A percentile compares a stretch with the other conserved stretches of the same genome.
Evolutionary conservation across 2,888 invertebrate genomes (phyloP).

Genomic region (Lithophane socia): DNA sequence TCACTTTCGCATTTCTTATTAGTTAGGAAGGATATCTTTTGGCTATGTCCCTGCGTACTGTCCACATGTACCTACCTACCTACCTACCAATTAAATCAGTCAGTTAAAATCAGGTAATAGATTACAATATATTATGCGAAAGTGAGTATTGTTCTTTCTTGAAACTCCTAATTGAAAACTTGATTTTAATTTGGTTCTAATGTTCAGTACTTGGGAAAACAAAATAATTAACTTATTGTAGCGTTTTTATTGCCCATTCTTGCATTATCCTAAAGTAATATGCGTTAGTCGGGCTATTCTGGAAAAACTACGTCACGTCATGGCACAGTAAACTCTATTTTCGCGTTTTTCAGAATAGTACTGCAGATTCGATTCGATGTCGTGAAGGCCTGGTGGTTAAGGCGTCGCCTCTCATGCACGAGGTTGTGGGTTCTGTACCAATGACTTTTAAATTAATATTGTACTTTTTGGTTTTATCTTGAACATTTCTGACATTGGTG

Average conservation of each 20-base stretch:
- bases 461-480: too few species aligned
- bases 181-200: conserved; percentile 10
- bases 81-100: neutral
- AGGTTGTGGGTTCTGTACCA: neutral
- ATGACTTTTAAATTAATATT: too few species aligned
- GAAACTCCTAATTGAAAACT: conserved; percentile 4
- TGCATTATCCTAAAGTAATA: neutral
- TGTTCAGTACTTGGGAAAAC: neutral
- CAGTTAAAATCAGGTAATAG: neutral
- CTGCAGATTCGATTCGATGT: too few species aligned
- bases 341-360: too few species aligned
- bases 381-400: neutral
- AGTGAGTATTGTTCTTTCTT: conserved; percentile 29
- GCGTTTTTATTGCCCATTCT: conserved; percentile 12
- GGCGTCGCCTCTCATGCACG: neutral
- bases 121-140: neutral
- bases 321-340: neutral
- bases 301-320: neutral
- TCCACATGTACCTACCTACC: neutral
- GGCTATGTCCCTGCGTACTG: neutral
- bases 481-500: too few species aligned
- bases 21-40: neutral
- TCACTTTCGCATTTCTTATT: too few species aligned
- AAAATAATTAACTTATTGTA: conserved; percentile 22
- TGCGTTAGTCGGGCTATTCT: neutral